Conservation (phyloP, 2,113 vertebrate genomes). For the Bufo gargarizans region DNA sequence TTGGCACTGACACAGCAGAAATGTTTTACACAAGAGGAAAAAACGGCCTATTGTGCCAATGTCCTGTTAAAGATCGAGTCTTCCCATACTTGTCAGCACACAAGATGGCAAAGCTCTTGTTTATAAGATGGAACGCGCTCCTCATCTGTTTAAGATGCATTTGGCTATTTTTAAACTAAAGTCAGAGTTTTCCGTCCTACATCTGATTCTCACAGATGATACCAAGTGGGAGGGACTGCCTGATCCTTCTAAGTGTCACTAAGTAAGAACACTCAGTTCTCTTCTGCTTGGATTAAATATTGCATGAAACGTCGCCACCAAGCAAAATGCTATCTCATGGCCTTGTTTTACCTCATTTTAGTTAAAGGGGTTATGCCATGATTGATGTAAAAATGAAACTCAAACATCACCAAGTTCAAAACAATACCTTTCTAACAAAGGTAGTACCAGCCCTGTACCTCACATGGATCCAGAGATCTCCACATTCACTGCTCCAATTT, state of each 20-base stretch:
- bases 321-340: neutral
- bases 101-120: conserved; percentile 52
- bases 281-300: conserved; percentile 33
- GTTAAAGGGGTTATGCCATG: neutral
- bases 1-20: conserved; percentile 8
- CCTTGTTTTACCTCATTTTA: neutral
- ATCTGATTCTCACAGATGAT: conserved; percentile 57
- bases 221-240: conserved; percentile 46
- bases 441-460: too few species aligned
- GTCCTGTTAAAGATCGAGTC: conserved; percentile 2
- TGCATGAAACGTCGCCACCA: conserved; percentile 27
- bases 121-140: conserved; percentile 40
- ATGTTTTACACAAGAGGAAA: neutral
- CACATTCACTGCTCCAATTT: too few species aligned
- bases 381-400: too few species aligned
- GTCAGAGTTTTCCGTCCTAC: conserved; percentile 56
- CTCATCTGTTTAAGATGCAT: conserved; percentile 49
- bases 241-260: conserved; percentile 47
- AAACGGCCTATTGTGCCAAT: neutral
- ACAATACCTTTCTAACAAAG: too few species aligned
- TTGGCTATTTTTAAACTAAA: conserved; percentile 58
- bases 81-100: conserved; percentile 48
- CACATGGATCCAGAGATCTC: too few species aligned
- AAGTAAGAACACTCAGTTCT: conserved; percentile 51
- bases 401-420: too few species aligned